Conservation (phyloP, 2,888 invertebrate genomes). For the Drosophila lacicola region DNA sequence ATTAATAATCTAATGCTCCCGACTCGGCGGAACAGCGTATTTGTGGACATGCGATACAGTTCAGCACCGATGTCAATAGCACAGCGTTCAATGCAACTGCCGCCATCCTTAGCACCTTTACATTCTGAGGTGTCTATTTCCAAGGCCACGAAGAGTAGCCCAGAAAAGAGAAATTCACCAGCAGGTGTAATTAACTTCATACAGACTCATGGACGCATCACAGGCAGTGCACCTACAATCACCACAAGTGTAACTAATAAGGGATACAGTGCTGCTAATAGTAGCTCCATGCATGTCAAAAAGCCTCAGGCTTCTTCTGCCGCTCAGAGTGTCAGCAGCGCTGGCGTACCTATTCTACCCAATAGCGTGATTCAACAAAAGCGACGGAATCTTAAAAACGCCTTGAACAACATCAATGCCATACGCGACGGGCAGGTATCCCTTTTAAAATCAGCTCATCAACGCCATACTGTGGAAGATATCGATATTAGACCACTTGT, state of each 20-base stretch:
- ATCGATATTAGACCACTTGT: constrained; percentile 48
- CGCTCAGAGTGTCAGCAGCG: constrained; percentile 14
- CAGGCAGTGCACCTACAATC: constrained; percentile 60
- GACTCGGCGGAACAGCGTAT: constrained; percentile 61
- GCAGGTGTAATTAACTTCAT: constrained; percentile 78
- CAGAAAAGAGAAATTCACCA: constrained; percentile 60
- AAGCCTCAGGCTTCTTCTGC: constrained; percentile 1
- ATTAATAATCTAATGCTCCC: constrained; percentile 28
- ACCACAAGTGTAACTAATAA: constrained; percentile 27
- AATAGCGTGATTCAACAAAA: constrained; percentile 77
- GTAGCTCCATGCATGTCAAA: constrained; percentile 28
- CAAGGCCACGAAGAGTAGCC: constrained; percentile 27
- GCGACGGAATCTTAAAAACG: constrained; percentile 78
- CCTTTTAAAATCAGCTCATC: constrained; percentile 72
- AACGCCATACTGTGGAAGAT: constrained; percentile 28
- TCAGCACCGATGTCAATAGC: constrained; percentile 72
- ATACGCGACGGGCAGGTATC: constrained; percentile 79
- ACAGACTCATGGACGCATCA: constrained; percentile 71
- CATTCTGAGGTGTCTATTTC: constrained; percentile 38
- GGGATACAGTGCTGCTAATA: constrained; percentile 28
- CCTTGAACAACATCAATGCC: constrained; percentile 77
- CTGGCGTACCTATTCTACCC: constrained; percentile 50
- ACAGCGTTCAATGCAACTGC: constrained; percentile 57
- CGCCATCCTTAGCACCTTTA: constrained; percentile 46
- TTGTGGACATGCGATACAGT: constrained; percentile 57